phyloP scores from a whole-genome alignment of 2,797 vertebrate species.

The Onychomys torridus region DNA sequence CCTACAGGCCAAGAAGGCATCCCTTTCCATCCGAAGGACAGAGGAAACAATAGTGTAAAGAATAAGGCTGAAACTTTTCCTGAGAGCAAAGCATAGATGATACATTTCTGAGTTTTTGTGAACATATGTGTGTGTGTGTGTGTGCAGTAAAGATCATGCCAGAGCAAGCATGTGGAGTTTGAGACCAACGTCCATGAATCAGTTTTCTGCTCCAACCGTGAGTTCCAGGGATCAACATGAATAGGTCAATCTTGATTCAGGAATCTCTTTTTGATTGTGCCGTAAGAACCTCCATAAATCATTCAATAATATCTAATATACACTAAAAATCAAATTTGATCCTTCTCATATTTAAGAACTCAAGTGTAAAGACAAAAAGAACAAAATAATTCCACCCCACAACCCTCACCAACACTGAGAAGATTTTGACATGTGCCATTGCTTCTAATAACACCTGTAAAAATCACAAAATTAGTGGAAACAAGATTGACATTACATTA shows the following conservation, averaged over 20 bases:
- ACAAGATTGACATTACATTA: no score
- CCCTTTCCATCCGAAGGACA: not conserved
- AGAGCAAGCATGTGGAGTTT: not conserved
- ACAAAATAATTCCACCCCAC: not conserved
- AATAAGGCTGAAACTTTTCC: not conserved
- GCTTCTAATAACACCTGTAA: not conserved
- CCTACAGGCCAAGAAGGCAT: not conserved
- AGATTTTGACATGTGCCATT: no score
- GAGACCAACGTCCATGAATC: not conserved
- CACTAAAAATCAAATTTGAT: not conserved
- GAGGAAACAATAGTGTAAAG: not conserved
- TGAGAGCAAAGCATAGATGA: not conserved
- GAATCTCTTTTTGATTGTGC: not conserved
- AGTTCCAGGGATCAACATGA: not conserved
- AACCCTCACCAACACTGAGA: no score
- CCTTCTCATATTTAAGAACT: not conserved
- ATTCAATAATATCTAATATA: not conserved
- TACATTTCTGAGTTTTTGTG: not conserved
- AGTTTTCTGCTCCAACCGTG: not conserved
- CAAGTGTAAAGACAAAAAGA: not conserved
- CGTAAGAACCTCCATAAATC: not conserved
- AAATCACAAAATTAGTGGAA: no score
- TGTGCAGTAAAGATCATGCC: not conserved
- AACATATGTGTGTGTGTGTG: not conserved
- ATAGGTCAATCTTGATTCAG: not conserved